These are phyloP conservation scores for Plagodis dolabraria DNA, from an alignment of 2,888 invertebrate genomes.

Conservation along the genomic window DNA sequence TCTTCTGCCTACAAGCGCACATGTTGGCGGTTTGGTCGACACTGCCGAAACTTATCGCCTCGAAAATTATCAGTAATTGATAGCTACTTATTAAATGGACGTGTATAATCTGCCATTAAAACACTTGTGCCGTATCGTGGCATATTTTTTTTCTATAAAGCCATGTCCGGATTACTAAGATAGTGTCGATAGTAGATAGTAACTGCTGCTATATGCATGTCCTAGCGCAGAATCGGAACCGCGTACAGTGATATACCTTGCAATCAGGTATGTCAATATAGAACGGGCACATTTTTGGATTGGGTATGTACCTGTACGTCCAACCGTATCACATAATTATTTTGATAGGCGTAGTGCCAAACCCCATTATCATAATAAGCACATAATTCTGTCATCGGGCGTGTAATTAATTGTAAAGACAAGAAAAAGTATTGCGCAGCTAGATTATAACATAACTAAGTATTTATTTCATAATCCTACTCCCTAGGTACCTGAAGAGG, in stretches of 20 bases:
- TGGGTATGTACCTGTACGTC: too few relatives aligned
- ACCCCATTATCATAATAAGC: too few relatives aligned
- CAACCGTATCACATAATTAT: too few relatives aligned
- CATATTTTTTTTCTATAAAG: slow-evolving; percentile 25
- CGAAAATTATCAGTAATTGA: slow-evolving; percentile 76
- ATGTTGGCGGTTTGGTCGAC: slow-evolving; percentile 59
- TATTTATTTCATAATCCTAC: too few relatives aligned
- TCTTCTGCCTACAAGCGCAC: slow-evolving; percentile 78
- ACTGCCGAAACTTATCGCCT: slow-evolving; percentile 76
- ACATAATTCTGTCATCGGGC: too few relatives aligned
- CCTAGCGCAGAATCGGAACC: slow-evolving; percentile 13
- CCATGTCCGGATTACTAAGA: slow-evolving; percentile 30
- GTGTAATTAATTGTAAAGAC: too few relatives aligned
- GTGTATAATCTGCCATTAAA: slow-evolving; percentile 63
- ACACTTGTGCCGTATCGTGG: slow-evolving; percentile 25
- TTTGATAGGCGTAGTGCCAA: too few relatives aligned
- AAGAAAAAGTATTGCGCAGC: too few relatives aligned
- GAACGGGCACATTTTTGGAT: too few relatives aligned
- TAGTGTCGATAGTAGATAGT: slow-evolving; percentile 20
- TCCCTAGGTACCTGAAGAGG: too few relatives aligned
- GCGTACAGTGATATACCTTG: slow-evolving; percentile 1
- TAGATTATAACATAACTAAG: too few relatives aligned
- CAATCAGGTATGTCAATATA: too few relatives aligned
- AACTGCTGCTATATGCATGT: not conserved
- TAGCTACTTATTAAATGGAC: slow-evolving; percentile 81